Base-by-base conservation (phyloP, 2,888 invertebrate genomes). In the Idaea aversata region DNA sequence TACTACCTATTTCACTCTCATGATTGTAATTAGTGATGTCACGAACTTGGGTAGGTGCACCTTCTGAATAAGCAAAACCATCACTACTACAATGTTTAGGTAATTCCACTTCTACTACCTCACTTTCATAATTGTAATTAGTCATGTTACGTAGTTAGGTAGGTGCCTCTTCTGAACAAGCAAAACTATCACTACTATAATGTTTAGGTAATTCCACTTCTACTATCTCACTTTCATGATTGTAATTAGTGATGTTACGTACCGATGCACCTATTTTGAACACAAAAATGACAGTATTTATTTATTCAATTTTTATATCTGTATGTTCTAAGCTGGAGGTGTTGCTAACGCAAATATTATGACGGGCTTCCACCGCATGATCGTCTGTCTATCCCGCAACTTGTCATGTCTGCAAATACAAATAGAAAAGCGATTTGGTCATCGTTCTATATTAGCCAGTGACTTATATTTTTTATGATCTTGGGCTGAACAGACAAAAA, bases 401-500 rank as follows among this genome's bases (percentile, higher is more conserved):
- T 66, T 72, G 70, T 67, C 73, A 72, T 70, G 68, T 70, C 67
- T 72, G 67, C 69, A 72, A 70, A 69, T 71, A 75, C 72, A 73
- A 75, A 76, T 75, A 73, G 71, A 70, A 72, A 69, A 67, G 70
- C 67, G 67, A 75, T 76, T 73, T 71, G 67, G 72, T 75, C 74
- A 77, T 75, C 70, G 67, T 70, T 75, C 77, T 82, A 82, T 79
- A 79, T 82, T 81, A 82, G 80, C 71, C 67, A 63, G 67, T 75
- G 79, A 76, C 75, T 76, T 76, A 75, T 67, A 47, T 76, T 79
- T 81, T 84, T 84, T 82, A 80, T 77, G 78, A 81, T 78, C 74
- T 74, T 74, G 10, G 47, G 10, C 47, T 47, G 47, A 10, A 47
- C 7, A 47, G 7, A 47, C 47, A 47, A 47, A 47, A 13, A 47